These are phyloP conservation scores for Zoanthus solanderi DNA, from an alignment of 92 coral and sea anemone species.

Conservation along the genomic window DNA sequence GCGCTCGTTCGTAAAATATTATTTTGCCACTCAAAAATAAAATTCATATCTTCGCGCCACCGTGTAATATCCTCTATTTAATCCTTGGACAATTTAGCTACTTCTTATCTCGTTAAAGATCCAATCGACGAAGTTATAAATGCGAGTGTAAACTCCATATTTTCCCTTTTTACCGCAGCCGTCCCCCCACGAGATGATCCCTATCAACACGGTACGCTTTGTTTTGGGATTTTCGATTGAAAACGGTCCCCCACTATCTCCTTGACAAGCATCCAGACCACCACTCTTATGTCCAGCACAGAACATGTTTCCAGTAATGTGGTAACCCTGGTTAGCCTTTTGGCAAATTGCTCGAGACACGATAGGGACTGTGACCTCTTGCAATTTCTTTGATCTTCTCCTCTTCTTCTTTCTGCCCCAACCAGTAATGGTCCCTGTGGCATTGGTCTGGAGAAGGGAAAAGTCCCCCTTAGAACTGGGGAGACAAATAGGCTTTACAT, in stretches of 20 bases:
- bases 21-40: too few species aligned
- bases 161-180: conserved; percentile 83
- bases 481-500: conserved; percentile 91
- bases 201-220: conserved; percentile 79
- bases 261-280: conserved; percentile 85
- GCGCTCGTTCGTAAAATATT: too few species aligned
- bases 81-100: too few species aligned
- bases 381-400: conserved; percentile 57
- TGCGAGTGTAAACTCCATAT: conserved; percentile 93
- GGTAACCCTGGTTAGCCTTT: conserved; percentile 64
- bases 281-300: conserved; percentile 85
- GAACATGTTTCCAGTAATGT: conserved; percentile 87
- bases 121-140: conserved; percentile 74
- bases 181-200: conserved; percentile 96
- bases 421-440: conserved; percentile 70
- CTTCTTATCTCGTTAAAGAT: conserved; percentile 59
- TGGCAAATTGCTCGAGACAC: conserved; percentile 60
- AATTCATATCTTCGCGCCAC: too few species aligned
- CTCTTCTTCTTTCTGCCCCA: conserved; percentile 75
- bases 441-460: conserved; percentile 46
- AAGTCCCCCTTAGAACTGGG: conserved; percentile 64
- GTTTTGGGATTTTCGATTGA: conserved; percentile 77
- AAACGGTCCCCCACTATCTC: conserved; percentile 98
- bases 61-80: too few species aligned
- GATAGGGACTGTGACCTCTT: conserved; percentile 73